Evolutionary conservation across 2,888 invertebrate genomes (phyloP).

Genomic region (Criorhina ranunculi): DNA sequence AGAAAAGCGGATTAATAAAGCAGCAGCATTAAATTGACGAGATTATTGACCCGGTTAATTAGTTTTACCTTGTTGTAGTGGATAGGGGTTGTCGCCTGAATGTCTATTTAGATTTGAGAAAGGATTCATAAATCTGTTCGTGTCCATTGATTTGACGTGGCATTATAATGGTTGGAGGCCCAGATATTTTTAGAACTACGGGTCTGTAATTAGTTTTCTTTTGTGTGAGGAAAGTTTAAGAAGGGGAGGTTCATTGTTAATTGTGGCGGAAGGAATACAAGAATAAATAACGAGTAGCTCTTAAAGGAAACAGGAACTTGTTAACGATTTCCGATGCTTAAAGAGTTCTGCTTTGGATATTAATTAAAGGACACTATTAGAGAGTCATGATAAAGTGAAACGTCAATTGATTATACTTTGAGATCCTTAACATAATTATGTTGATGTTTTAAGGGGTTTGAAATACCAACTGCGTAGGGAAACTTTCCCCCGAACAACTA

Average conservation of each 20-base stretch:
- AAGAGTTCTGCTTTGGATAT: too few species aligned
- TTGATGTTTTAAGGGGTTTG: too few species aligned
- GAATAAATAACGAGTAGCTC: not conserved
- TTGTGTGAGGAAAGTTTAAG: not conserved
- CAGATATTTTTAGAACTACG: conserved; percentile 23
- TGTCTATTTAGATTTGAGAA: conserved; percentile 25
- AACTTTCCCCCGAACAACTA: too few species aligned
- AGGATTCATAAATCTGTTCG: conserved; percentile 29
- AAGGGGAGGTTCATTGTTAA: conserved; percentile 1
- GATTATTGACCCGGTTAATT: conserved; percentile 47
- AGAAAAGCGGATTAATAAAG: conserved; percentile 10
- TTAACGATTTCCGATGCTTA: too few species aligned
- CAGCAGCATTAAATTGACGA: conserved; percentile 11
- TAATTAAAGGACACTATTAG: too few species aligned
- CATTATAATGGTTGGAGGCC: not conserved
- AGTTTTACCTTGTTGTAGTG: conserved; percentile 21
- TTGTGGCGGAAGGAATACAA: conserved; percentile 10
- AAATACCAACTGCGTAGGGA: too few species aligned
- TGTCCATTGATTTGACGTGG: conserved; percentile 17
- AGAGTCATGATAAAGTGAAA: too few species aligned
- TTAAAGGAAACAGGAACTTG: too few species aligned
- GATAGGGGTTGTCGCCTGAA: not conserved
- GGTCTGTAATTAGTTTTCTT: conserved; percentile 32
- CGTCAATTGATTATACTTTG: too few species aligned
- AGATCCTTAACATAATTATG: too few species aligned